phyloP scores from a whole-genome alignment of 1,140 invertebrate genomes.

The Melipona quadrifasciata region DNA sequence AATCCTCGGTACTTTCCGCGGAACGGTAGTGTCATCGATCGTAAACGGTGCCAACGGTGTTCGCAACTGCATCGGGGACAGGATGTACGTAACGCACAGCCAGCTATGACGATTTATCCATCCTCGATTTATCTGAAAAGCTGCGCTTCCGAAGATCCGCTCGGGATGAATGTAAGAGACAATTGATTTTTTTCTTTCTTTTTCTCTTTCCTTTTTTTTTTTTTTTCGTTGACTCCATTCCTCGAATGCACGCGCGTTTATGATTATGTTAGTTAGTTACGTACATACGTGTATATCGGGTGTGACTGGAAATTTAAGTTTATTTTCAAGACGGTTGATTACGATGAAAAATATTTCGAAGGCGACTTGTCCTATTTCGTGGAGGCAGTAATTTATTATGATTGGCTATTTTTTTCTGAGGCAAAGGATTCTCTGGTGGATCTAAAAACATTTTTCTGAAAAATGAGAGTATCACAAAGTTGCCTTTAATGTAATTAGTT shows the following conservation, averaged over 20 bases:
- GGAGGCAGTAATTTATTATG: too few species aligned
- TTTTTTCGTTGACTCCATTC: neutral
- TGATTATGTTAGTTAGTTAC: neutral
- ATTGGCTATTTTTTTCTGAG: too few species aligned
- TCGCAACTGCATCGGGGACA: neutral
- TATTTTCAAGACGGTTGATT: too few species aligned
- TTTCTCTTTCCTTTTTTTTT: neutral
- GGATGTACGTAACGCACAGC: slow-evolving; percentile 10
- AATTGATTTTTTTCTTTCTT: slow-evolving; percentile 59
- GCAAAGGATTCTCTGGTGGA: too few species aligned
- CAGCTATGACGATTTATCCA: slow-evolving; percentile 53
- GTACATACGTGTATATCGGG: neutral
- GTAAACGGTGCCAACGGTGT: neutral
- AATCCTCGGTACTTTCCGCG: slow-evolving; percentile 40
- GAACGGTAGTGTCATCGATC: slow-evolving; percentile 55
- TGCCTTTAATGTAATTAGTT: too few species aligned
- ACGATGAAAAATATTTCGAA: too few species aligned
- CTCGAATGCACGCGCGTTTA: neutral
- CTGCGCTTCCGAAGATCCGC: slow-evolving; percentile 46
- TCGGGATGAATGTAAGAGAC: slow-evolving; percentile 24
- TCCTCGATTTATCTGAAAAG: slow-evolving; percentile 50
- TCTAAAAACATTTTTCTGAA: too few species aligned
- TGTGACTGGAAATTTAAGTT: too few species aligned
- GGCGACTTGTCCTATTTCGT: too few species aligned
- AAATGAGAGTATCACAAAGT: too few species aligned